Evolutionary conservation across 23 tunicate species (phyloP).

Genomic region (Styela plicata): DNA sequence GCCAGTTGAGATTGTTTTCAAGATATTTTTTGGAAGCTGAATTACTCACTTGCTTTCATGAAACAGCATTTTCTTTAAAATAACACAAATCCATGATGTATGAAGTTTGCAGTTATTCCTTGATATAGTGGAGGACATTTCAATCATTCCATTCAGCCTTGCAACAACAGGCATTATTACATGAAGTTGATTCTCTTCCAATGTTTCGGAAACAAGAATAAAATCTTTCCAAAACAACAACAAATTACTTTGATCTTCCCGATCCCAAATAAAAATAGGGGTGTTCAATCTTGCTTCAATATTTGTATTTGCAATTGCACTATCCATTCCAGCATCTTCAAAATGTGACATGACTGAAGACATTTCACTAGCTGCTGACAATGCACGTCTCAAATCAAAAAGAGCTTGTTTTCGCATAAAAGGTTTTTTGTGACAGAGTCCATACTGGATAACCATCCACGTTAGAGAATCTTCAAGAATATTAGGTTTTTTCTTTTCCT

Average conservation of each 20-base stretch:
- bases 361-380: constrained; percentile 8
- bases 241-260: not conserved
- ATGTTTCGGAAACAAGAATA: constrained; percentile 26
- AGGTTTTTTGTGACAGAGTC: not conserved
- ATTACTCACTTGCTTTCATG: constrained; percentile 48
- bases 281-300: not conserved
- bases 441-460: constrained; percentile 20
- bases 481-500: not conserved
- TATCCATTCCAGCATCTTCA: not conserved
- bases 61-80: constrained; percentile 29
- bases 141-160: constrained; percentile 22
- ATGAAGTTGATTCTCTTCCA: constrained; percentile 69
- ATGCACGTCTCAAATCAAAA: constrained; percentile 5
- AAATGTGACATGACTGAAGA: not conserved
- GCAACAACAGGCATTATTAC: constrained; percentile 37
- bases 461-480: not conserved
- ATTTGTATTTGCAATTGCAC: not conserved
- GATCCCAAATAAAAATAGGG: constrained; percentile 3
- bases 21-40: not conserved
- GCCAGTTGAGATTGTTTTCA: not conserved
- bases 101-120: not conserved
- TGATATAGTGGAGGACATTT: not conserved
- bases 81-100: constrained; percentile 26
- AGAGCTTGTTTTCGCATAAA: constrained; percentile 20
- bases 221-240: constrained; percentile 27